A percentile compares a stretch with the other conserved stretches of the same genome.
Evolutionary conservation across 2,113 vertebrate species (phyloP).

Genomic region (Malurus alboscapulatus): DNA sequence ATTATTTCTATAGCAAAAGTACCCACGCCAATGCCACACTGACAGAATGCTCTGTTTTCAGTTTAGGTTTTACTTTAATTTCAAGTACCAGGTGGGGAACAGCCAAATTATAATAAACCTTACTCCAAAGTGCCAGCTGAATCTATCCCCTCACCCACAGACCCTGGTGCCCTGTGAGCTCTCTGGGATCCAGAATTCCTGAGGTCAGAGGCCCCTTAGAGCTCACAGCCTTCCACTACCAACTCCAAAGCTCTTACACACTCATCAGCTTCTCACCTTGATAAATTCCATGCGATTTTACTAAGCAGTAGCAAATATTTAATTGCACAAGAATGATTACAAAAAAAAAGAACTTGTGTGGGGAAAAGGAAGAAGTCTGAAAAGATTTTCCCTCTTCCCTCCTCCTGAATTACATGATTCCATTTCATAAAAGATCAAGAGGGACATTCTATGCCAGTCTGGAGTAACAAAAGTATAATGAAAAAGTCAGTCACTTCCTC

Average conservation of each 20-base stretch:
- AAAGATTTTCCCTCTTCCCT: not conserved
- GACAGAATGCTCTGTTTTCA: not conserved
- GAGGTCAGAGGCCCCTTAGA: not conserved
- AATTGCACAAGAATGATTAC: not conserved
- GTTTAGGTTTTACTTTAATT: not conserved
- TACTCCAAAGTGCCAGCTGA: not conserved
- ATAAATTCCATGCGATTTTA: not conserved
- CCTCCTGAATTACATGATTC: not conserved
- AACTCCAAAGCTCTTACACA: not conserved
- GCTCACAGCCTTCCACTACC: not conserved
- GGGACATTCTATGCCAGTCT: not conserved
- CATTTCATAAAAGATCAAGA: constrained; percentile 18
- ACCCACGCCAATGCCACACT: not conserved
- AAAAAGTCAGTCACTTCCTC: not conserved
- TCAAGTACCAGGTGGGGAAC: not conserved
- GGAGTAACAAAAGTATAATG: not conserved
- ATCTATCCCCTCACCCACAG: not conserved
- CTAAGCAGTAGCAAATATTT: not conserved
- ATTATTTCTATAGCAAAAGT: not conserved
- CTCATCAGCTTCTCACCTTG: not conserved
- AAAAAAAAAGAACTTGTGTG: not conserved
- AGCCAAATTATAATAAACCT: not conserved
- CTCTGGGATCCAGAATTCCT: not conserved
- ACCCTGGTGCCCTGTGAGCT: too few species aligned
- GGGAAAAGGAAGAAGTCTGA: not conserved